These are phyloP conservation scores for Pygmarrhopalites habei DNA, from an alignment of 1,140 invertebrate genomes.

Conservation along the genomic window DNA sequence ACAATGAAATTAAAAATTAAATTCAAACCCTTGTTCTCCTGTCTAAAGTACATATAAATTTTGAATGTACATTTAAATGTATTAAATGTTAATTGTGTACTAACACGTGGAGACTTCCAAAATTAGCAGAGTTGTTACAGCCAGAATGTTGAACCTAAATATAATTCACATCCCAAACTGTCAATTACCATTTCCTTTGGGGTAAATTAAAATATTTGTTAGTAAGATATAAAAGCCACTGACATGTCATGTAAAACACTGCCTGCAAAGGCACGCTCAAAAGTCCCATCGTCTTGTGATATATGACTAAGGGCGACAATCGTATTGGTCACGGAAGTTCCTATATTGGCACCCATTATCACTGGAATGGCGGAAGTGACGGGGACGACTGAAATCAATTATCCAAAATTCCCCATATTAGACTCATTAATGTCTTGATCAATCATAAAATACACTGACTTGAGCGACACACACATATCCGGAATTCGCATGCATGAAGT, in stretches of 20 bases:
- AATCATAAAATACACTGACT: too few species aligned
- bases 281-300: constrained; percentile 46
- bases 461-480: too few species aligned
- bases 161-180: too few species aligned
- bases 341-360: constrained; percentile 56
- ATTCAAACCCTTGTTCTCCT: background rate
- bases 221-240: too few species aligned
- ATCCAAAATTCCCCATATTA: too few species aligned
- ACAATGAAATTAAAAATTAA: constrained; percentile 5
- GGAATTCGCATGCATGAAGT: too few species aligned
- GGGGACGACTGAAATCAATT: constrained; percentile 48
- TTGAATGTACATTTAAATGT: background rate
- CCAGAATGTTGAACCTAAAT: constrained; percentile 49
- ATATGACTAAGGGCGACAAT: constrained; percentile 51
- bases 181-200: too few species aligned
- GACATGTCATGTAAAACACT: constrained; percentile 57
- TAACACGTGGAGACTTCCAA: constrained; percentile 43
- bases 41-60: too few species aligned
- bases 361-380: constrained; percentile 51
- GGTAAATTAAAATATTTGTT: too few species aligned
- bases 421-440: too few species aligned
- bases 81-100: too few species aligned
- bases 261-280: constrained; percentile 51
- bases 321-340: constrained; percentile 56
- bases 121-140: constrained; percentile 45